Evolutionary conservation across 2,888 invertebrate genomes (phyloP).

Genomic region (Apodemia hepburni): DNA sequence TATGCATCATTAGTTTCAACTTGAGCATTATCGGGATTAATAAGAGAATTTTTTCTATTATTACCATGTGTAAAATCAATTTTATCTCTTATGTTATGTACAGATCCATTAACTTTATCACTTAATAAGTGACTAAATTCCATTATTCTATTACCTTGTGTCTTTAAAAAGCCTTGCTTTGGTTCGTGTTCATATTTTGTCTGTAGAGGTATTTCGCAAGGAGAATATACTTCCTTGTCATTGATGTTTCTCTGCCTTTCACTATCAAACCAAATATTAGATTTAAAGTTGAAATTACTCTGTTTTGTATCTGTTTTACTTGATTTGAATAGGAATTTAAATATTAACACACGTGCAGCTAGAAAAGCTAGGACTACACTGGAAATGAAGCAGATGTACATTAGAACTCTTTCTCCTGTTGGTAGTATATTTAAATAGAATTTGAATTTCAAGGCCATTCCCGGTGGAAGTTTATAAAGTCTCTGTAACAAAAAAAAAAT

Average conservation of each 20-base stretch:
- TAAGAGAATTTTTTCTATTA: slow-evolving; percentile 47
- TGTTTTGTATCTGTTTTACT: slow-evolving; percentile 36
- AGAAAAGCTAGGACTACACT: slow-evolving; percentile 73
- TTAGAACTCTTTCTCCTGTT: slow-evolving; percentile 74
- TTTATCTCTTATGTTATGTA: slow-evolving; percentile 51
- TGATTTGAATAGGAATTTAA: slow-evolving; percentile 67
- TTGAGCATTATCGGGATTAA: slow-evolving; percentile 37
- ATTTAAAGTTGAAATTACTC: slow-evolving; percentile 40
- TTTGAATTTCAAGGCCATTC: slow-evolving; percentile 82
- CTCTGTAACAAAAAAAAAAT: slow-evolving; percentile 71
- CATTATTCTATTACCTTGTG: slow-evolving; percentile 50
- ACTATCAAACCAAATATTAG: slow-evolving; percentile 45
- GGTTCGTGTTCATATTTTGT: slow-evolving; percentile 43
- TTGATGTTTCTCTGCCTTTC: slow-evolving; percentile 29
- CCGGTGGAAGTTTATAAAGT: slow-evolving; percentile 83
- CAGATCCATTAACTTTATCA: slow-evolving; percentile 60
- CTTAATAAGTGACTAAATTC: slow-evolving; percentile 50
- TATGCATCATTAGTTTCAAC: slow-evolving; percentile 44
- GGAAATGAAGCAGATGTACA: slow-evolving; percentile 77
- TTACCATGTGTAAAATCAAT: slow-evolving; percentile 49
- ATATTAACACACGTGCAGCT: slow-evolving; percentile 64
- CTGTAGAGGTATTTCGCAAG: slow-evolving; percentile 64
- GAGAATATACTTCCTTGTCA: slow-evolving; percentile 50
- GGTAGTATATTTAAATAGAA: slow-evolving; percentile 88
- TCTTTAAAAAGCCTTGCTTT: slow-evolving; percentile 34